phyloP scores from a whole-genome alignment of 30 jellyfish, hydroid and myxozoan species.

The Catostylus mosaicus region DNA sequence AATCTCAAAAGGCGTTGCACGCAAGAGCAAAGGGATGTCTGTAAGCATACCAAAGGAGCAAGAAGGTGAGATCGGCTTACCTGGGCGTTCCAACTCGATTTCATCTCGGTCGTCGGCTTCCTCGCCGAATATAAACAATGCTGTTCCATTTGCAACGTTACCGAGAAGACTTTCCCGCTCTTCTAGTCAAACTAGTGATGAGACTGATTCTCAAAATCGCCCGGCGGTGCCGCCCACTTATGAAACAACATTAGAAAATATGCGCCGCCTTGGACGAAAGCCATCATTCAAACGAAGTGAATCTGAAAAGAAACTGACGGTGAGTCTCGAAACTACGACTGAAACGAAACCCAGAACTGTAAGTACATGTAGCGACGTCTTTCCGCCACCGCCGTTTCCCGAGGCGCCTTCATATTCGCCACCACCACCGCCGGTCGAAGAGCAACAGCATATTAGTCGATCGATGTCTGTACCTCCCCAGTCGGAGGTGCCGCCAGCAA shows the following conservation, averaged over 20 bases:
- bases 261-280: conserved; percentile 72
- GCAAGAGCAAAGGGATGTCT: conserved; percentile 45
- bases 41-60: conserved; percentile 44
- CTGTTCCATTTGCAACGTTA: conserved; percentile 33
- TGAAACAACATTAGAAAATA: conserved; percentile 79
- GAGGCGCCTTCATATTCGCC: conserved; percentile 78
- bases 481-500: conserved; percentile 13
- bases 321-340: conserved; percentile 7
- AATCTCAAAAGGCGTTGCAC: conserved; percentile 78
- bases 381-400: conserved; percentile 53
- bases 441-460: conserved; percentile 42
- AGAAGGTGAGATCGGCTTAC: conserved; percentile 16
- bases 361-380: conserved; percentile 8
- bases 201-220: conserved; percentile 21
- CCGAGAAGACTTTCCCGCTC: conserved; percentile 60
- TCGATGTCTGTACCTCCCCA: conserved; percentile 61
- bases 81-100: conserved; percentile 21
- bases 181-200: conserved; percentile 49
- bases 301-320: conserved; percentile 36
- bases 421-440: conserved; percentile 70
- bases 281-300: conserved; percentile 49
- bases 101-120: conserved; percentile 34
- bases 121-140: background rate
- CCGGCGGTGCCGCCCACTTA: conserved; percentile 86
- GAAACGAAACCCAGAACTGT: conserved; percentile 22